Conservation (phyloP, 1,140 invertebrate species). For the Ceratina japonica region DNA sequence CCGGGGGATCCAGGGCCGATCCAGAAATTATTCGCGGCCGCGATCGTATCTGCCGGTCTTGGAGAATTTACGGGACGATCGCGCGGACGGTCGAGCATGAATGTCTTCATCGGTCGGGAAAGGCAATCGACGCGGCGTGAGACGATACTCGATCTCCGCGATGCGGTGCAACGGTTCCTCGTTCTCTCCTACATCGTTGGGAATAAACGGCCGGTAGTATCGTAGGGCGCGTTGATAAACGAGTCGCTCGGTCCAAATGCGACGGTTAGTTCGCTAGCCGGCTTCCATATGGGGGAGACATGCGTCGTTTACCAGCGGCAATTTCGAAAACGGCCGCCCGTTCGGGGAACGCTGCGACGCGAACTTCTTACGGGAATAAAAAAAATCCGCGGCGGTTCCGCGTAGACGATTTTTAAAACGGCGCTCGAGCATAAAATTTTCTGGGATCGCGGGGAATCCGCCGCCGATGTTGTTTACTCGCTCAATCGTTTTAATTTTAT, state of each 20-base stretch:
- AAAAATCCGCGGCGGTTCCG: not conserved
- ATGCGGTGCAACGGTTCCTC: slow-evolving; percentile 32
- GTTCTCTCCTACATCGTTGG: not conserved
- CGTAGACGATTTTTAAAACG: not conserved
- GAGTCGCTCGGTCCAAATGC: slow-evolving; percentile 20
- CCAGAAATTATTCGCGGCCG: slow-evolving; percentile 66
- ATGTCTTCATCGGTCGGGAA: slow-evolving; percentile 62
- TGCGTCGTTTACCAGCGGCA: slow-evolving; percentile 16
- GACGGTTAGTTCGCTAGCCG: slow-evolving; percentile 13
- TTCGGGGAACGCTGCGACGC: not conserved
- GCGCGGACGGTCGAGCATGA: slow-evolving; percentile 53
- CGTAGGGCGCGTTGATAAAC: slow-evolving; percentile 38
- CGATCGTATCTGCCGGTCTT: slow-evolving; percentile 66
- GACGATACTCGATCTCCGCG: slow-evolving; percentile 37
- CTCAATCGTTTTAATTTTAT: slow-evolving; percentile 59
- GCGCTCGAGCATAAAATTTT: slow-evolving; percentile 2
- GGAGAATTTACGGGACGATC: slow-evolving; percentile 66
- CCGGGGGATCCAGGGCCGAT: slow-evolving; percentile 49
- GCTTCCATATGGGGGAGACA: slow-evolving; percentile 18
- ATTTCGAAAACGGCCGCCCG: not conserved
- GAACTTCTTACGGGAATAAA: not conserved
- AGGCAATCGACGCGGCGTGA: slow-evolving; percentile 37
- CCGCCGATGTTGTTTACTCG: slow-evolving; percentile 39
- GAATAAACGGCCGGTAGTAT: slow-evolving; percentile 36
- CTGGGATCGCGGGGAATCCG: not conserved